These are phyloP conservation scores for Chauna torquata DNA, from an alignment of 2,113 vertebrate species.

Conservation along the genomic window DNA sequence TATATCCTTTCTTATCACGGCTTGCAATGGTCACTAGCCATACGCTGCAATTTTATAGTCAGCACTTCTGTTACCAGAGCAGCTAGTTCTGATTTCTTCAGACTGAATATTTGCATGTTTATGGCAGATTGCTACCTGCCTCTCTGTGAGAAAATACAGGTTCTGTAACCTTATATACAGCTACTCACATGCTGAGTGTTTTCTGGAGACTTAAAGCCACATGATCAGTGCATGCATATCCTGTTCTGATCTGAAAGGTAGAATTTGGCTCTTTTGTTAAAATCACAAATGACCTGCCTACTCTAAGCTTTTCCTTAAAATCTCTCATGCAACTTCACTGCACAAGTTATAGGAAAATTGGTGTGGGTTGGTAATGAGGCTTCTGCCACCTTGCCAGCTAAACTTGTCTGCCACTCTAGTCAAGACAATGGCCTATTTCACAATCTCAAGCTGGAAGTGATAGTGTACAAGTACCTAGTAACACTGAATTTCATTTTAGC, in stretches of 20 bases:
- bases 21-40: not conserved
- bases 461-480: not conserved
- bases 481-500: not conserved
- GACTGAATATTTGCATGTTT: not conserved
- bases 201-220: not conserved
- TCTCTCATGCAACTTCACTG: not conserved
- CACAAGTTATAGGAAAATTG: not conserved
- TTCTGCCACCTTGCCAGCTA: not conserved
- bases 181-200: not conserved
- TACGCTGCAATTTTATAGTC: not conserved
- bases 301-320: not conserved
- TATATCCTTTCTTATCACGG: not conserved
- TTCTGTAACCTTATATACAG: not conserved
- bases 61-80: not conserved
- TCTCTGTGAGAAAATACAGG: not conserved
- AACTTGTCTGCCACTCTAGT: not conserved
- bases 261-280: not conserved
- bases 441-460: not conserved
- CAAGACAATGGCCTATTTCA: not conserved
- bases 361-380: not conserved
- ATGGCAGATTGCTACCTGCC: not conserved
- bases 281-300: not conserved
- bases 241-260: not conserved
- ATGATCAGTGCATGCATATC: not conserved
- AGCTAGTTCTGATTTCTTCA: not conserved